Conservation (phyloP, 2,888 invertebrate genomes). For the Diarsia mendica region DNA sequence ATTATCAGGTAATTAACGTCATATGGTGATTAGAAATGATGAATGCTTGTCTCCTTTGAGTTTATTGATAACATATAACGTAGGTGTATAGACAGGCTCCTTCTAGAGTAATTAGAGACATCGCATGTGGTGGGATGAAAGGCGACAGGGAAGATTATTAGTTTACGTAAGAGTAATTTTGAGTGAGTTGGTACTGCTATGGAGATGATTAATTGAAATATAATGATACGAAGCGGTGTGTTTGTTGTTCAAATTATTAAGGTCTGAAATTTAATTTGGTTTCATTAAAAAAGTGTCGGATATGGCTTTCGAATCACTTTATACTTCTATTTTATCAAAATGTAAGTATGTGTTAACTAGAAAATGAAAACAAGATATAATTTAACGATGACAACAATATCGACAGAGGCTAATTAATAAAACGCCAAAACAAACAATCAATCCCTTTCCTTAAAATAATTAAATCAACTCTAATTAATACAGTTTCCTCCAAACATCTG, state of each 20-base stretch:
- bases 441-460: slow-evolving; percentile 37
- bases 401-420: not conserved
- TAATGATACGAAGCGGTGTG: not conserved
- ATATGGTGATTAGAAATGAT: slow-evolving; percentile 62
- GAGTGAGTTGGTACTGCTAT: slow-evolving; percentile 25
- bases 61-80: slow-evolving; percentile 60
- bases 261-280: not conserved
- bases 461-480: slow-evolving; percentile 51
- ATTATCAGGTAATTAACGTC: slow-evolving; percentile 72
- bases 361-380: not conserved
- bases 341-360: not conserved
- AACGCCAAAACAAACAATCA: slow-evolving; percentile 22
- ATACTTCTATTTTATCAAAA: not conserved
- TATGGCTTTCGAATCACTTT: not conserved
- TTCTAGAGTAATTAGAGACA: slow-evolving; percentile 69
- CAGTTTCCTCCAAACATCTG: slow-evolving; percentile 12
- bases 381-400: not conserved
- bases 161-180: slow-evolving; percentile 52
- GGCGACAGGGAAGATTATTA: slow-evolving; percentile 62
- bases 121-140: slow-evolving; percentile 52
- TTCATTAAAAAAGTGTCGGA: not conserved
- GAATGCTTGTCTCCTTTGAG: slow-evolving; percentile 65
- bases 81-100: slow-evolving; percentile 13
- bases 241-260: not conserved
- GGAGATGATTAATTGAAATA: slow-evolving; percentile 4